These are phyloP conservation scores for Clanis bilineata DNA, from an alignment of 2,888 invertebrate species.

Conservation along the genomic window DNA sequence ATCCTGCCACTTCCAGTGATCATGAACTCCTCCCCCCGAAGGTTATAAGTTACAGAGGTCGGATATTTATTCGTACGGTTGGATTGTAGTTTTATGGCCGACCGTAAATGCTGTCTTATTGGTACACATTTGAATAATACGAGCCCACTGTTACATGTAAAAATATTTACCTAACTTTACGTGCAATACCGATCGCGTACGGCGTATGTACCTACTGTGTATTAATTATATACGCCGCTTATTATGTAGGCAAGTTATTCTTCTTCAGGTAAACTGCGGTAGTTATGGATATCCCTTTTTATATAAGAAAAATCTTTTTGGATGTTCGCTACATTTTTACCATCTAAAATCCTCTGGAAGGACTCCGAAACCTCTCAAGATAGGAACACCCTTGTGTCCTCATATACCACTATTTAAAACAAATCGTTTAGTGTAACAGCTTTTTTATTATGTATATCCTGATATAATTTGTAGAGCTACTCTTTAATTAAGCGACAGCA, in stretches of 20 bases:
- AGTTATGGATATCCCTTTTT: too few species aligned
- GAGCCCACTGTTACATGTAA: slow-evolving; percentile 64
- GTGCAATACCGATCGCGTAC: not conserved
- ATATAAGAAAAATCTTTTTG: too few species aligned
- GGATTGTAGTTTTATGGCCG: slow-evolving; percentile 79
- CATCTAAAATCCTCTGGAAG: too few species aligned
- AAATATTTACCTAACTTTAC: slow-evolving; percentile 60
- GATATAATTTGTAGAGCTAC: too few species aligned
- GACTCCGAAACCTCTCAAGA: too few species aligned
- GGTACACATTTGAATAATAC: slow-evolving; percentile 79
- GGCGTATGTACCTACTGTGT: not conserved
- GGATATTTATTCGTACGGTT: slow-evolving; percentile 78
- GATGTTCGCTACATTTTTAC: too few species aligned
- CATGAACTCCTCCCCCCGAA: slow-evolving; percentile 34
- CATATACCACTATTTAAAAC: too few species aligned
- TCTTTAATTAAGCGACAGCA: too few species aligned
- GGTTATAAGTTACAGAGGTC: slow-evolving; percentile 77
- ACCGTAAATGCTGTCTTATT: slow-evolving; percentile 78
- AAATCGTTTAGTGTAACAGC: too few species aligned
- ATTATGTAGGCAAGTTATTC: not conserved
- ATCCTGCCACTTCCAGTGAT: slow-evolving; percentile 28
- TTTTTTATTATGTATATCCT: too few species aligned
- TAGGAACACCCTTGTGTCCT: too few species aligned
- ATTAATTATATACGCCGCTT: not conserved
- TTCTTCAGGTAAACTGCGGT: too few species aligned